A percentile compares a stretch with the other conserved stretches of the same genome.
Conservation (phyloP, 2,113 vertebrate genomes). For the Notothenia rossii region DNA sequence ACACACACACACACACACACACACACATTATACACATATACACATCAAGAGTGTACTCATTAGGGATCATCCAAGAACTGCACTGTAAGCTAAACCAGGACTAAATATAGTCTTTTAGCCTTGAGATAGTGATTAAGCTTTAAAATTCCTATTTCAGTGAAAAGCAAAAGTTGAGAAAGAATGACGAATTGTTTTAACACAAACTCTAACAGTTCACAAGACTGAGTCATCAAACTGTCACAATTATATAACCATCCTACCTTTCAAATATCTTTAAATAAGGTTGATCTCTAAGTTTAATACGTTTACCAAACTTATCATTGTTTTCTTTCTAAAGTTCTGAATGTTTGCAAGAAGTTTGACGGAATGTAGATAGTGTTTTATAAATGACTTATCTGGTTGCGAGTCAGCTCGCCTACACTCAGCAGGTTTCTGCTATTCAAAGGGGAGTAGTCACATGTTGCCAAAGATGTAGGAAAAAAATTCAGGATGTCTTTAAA, state of each 20-base stretch:
- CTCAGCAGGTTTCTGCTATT: slow-evolving; percentile 22
- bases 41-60: not conserved
- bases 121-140: not conserved
- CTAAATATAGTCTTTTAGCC: not conserved
- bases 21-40: not conserved
- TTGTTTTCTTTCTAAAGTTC: not conserved
- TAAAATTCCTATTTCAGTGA: not conserved
- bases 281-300: not conserved
- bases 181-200: not conserved
- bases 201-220: not conserved
- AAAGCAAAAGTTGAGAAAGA: not conserved
- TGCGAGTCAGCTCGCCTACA: slow-evolving; percentile 15
- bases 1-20: not conserved
- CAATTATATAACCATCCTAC: not conserved
- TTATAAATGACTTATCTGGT: not conserved
- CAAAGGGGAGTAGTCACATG: not conserved
- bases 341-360: slow-evolving; percentile 11
- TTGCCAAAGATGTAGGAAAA: not conserved
- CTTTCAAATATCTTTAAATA: not conserved
- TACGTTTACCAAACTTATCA: not conserved
- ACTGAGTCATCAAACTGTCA: too few relatives aligned
- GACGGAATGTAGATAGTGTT: not conserved
- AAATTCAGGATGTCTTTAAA: not conserved
- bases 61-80: not conserved
- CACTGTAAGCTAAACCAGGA: not conserved